These are phyloP conservation scores for Phenganax stokvisi DNA, from an alignment of 92 coral and sea anemone species.

Conservation along the genomic window DNA sequence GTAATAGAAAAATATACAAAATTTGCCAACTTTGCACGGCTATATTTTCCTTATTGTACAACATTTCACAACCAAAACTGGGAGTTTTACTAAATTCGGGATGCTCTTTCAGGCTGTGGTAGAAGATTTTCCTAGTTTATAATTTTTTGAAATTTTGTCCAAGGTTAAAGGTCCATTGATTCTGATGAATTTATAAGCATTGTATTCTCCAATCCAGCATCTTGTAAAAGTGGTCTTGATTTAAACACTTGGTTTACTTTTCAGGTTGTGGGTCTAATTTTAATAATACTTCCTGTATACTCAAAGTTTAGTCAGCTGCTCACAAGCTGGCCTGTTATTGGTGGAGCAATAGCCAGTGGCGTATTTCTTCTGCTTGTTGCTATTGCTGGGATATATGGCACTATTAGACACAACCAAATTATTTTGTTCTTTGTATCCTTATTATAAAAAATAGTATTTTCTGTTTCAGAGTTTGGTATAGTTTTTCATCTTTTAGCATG, in stretches of 20 bases:
- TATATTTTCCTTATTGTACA: no score
- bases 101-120: no score
- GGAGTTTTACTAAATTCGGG: no score
- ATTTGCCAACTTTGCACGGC: no score
- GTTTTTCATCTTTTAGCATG: background rate
- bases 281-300: constrained; percentile 69
- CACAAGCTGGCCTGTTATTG: constrained; percentile 97
- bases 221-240: background rate
- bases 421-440: constrained; percentile 98
- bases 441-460: no score
- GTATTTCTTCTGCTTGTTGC: constrained; percentile 79
- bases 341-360: constrained; percentile 87
- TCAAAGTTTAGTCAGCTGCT: constrained; percentile 61
- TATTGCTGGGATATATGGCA: constrained; percentile 83
- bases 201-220: background rate
- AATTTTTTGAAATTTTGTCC: no score
- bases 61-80: no score
- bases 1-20: no score
- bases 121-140: no score
- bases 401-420: constrained; percentile 83
- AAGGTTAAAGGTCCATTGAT: no score
- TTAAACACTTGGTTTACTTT: constrained; percentile 24
- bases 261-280: constrained; percentile 85
- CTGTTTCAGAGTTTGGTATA: background rate
- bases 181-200: no score